phyloP scores from a whole-genome alignment of 2,888 invertebrate genomes.

The Linnaemya vulpina region DNA sequence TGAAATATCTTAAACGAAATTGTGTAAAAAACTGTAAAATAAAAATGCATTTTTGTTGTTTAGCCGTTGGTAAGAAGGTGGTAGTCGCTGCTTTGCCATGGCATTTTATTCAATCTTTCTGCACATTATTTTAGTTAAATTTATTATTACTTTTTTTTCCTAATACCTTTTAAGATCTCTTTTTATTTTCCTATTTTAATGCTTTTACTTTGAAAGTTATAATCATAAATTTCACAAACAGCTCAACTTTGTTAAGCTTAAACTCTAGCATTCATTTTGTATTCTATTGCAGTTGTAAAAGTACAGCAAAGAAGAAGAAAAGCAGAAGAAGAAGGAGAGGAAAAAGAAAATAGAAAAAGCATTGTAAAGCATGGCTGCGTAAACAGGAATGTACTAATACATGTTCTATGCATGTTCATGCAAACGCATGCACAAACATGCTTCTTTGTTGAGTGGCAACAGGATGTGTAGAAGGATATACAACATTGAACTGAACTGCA shows the following conservation, averaged over 20 bases:
- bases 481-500: conserved; percentile 51
- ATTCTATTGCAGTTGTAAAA: conserved; percentile 44
- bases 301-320: conserved; percentile 29
- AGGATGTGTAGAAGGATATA: conserved; percentile 67
- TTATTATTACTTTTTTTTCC: conserved; percentile 38
- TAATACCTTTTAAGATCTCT: conserved; percentile 41
- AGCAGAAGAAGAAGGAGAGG: no score
- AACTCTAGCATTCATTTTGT: conserved; percentile 51
- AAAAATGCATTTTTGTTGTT: neutral
- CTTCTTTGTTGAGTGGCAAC: conserved; percentile 49
- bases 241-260: conserved; percentile 68
- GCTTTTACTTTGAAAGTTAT: conserved; percentile 68
- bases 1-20: conserved; percentile 22
- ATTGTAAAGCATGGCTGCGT: conserved; percentile 67
- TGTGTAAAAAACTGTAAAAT: conserved; percentile 5
- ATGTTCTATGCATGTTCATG: neutral
- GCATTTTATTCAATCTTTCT: conserved; percentile 28
- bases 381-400: conserved; percentile 42
- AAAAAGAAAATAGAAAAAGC: conserved; percentile 27
- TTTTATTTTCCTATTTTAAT: conserved; percentile 28
- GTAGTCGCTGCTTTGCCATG: neutral
- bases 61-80: conserved; percentile 20
- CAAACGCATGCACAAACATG: neutral
- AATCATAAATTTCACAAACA: conserved; percentile 71
- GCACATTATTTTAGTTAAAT: conserved; percentile 30